Base-by-base conservation (phyloP, 23 tunicate species). In the Styela plicata region DNA sequence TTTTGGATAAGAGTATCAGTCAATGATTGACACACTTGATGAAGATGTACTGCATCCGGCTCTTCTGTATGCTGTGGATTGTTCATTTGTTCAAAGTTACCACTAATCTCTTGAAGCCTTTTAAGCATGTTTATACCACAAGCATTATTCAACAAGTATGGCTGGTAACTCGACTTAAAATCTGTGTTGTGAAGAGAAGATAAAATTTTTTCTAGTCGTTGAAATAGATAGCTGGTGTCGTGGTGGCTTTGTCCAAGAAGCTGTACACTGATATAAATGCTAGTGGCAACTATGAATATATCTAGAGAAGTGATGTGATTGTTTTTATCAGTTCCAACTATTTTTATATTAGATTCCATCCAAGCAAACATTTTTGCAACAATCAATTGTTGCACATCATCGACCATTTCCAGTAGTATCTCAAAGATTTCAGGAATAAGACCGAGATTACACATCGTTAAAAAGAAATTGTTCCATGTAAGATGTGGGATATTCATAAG, bases 361-460 rank as follows among this genome's bases (percentile, higher is more conserved):
- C 77, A 71, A 29, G 32, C 17, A 17, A 30, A 26, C 34, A 76
- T 36, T 24, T 52, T 25, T 24, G 0, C 20, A 21, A 22, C 31
- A 24, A 76, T 53, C 13, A 44, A 29, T 20, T 76, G 0, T 44
- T 76, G 81, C 7, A 76, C 30, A 0, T 2, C 66, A 1, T 22
- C 1, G n/a, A 36, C 26, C 33, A 76, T 27, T 21, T 0, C 64
- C 7, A 36, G 63, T 20, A 76, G 17, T 7, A 44, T 21, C 33
- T 36, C 32, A 10, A 44, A 16, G 27, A 76, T 33, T 76, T 76
- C 81, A 26, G 81, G 64, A 44, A 22, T 31, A 20, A 76, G 64
- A 25, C 66, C 81, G 21, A 76, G 81, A 0, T 19, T 24, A 13
- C 30, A 76, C 0, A 76, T 29, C 21, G 33, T 29, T 21, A 24